Evolutionary conservation across 2,888 invertebrate genomes (phyloP), one percentile per base, ranked within the genome.

Genomic region (Cephonodes hylas): DNA sequence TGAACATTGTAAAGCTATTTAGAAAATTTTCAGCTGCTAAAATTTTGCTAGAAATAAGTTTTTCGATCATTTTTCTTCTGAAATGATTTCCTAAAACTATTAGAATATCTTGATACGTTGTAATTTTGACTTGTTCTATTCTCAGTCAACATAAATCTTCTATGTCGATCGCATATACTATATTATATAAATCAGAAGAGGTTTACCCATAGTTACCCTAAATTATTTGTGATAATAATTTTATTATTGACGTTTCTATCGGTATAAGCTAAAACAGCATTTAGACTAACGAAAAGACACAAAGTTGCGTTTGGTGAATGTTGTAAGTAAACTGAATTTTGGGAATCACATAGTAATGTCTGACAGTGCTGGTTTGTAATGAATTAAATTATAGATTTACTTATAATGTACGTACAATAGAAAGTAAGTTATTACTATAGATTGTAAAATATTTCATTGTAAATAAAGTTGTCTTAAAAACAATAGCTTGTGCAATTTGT

Each of bases 361-460:
- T 69, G 67, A 72, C 71, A 75, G 67, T 59, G 68, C 74, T 72
- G 73, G 70, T 79, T 66, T 79, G 76, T 73, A 67, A 74, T 69
- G 67, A 25, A 62, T 48, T 42, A 56, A 23, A 72, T 31, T 53
- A 70, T 75, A 73, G 69, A 73, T 71, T 67, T 76, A 78, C 72
- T 68, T 76, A 74, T 68, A 81, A 74, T 77, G 70, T 80, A 78
- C 76, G 75, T 84, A 81, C 81, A 83, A 80, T 86, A 85, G 83
- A 74, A 68, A 71, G 72, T 86, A 86, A 87, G 86, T 84, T 88
- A 84, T 79, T 81, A 83, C 68, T 72, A 80, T 84, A 87, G 84
- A 83, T 81, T 91, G 88, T 91, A 89, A 88, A 89, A 88, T 91
- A 90, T 81, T 84, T 80, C 86, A 87, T 83, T 92, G 92, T 92